Base-by-base conservation (phyloP, 2,113 vertebrate genomes). In the Gobio gobio region DNA sequence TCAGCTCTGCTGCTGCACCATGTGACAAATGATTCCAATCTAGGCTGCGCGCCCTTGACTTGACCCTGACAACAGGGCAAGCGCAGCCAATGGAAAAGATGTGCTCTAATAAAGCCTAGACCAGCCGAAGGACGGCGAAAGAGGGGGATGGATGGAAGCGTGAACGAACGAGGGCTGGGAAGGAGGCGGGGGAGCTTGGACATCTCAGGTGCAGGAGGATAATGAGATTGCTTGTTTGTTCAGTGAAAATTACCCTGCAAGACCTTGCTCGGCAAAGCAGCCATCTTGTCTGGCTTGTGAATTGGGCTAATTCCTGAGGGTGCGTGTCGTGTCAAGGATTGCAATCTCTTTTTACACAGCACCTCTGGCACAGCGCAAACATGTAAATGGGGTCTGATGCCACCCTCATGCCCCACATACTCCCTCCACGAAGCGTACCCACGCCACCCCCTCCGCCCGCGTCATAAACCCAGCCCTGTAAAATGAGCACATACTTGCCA, bases 21-120 rank as follows among this genome's bases (percentile, higher is more conserved):
- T 96, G 96, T 99, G 98, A 99, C 97, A 99, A 99, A 99, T 98
- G 97, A 98, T 97, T 98, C 96, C 97, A 99, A 98, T 99, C 97
- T 98, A 97, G 96, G 95, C 96, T 95, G 95, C 93, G 93, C 93
- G 97, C 97, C 97, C 98, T 99, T 99, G 97, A 98, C 97, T 98
- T 98, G 97, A 99, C 98, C 98, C 97, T 97, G 96, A 96, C 96
- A 98, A 97, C 96, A 94, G 97, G 97, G 96, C 97, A 97, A 95
- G 96, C 94, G 96, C 97, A 97, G 98, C 95, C 96, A 97, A 95
- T 97, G 97, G 97, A 99, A 98, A 98, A 97, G 96, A 98, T 97
- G 96, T 96, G 96, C 96, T 95, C 97, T 99, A 99, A 99, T 99
- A 97, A 99, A 98, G 96, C 96, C 85, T 10, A 80, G 90, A 96